These are phyloP conservation scores for Synanthedon myopaeformis DNA, from an alignment of 2,888 invertebrate genomes.

Conservation along the genomic window DNA sequence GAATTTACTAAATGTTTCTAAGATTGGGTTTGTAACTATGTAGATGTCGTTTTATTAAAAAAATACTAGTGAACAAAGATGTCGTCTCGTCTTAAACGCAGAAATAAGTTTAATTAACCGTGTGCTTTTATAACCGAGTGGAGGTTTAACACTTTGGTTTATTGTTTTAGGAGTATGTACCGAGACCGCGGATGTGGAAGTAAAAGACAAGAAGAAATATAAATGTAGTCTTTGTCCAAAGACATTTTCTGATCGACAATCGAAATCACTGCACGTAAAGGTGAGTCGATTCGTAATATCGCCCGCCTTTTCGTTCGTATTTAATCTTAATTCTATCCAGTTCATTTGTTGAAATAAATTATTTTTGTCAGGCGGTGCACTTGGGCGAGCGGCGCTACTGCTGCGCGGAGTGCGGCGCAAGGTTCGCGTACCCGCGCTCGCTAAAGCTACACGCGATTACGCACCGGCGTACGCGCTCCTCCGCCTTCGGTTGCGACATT, in stretches of 20 bases:
- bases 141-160: no score
- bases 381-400: constrained; percentile 66
- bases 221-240: constrained; percentile 73
- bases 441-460: constrained; percentile 69
- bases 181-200: no score
- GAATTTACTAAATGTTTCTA: no score
- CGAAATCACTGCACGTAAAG: constrained; percentile 71
- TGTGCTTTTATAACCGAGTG: accelerated
- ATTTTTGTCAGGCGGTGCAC: constrained; percentile 61
- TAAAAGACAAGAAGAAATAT: constrained; percentile 24
- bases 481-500: constrained; percentile 73
- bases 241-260: constrained; percentile 70
- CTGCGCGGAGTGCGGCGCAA: constrained; percentile 71
- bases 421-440: constrained; percentile 73
- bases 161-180: no score
- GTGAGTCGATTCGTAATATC: constrained; percentile 16
- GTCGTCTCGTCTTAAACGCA: no score
- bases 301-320: no score
- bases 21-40: no score
- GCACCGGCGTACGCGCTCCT: constrained; percentile 53
- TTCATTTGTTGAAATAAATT: neutral
- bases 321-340: no score
- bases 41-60: no score
- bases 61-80: no score
- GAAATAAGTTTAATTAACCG: no score